A percentile compares a stretch with the other conserved stretches of the same genome.
Evolutionary conservation across 64 coral and sea anemone genomes (phyloP).

Genomic region (Pocillopora damicornis): DNA sequence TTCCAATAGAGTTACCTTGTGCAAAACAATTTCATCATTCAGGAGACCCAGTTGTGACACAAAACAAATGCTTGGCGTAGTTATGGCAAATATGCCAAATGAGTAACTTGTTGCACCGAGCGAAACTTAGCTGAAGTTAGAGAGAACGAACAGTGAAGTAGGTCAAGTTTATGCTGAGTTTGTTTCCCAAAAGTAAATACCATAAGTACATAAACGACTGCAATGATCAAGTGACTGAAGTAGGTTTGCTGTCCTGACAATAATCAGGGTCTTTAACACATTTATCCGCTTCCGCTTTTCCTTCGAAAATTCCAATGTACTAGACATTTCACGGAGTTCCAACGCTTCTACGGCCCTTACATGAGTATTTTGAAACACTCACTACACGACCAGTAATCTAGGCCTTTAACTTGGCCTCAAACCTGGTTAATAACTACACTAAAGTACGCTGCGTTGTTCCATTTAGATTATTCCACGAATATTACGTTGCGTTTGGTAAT

Average conservation of each 20-base stretch:
- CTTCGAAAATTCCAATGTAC: not conserved
- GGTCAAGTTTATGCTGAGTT: not conserved
- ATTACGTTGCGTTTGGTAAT: conserved; percentile 8
- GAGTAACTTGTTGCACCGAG: not conserved
- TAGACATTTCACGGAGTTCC: not conserved
- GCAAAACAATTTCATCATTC: not conserved
- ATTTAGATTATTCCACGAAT: not conserved
- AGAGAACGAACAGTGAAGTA: conserved; percentile 14
- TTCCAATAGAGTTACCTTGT: not conserved
- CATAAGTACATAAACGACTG: conserved; percentile 29
- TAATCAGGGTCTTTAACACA: not conserved
- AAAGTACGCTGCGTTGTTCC: not conserved
- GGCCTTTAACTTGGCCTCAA: no score
- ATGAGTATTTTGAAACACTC: no score
- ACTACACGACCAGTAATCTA: no score
- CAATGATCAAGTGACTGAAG: conserved; percentile 1
- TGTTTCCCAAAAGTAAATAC: not conserved
- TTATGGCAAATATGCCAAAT: not conserved
- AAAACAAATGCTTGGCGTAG: not conserved
- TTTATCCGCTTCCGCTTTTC: not conserved
- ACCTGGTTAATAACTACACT: no score
- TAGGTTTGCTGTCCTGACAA: not conserved
- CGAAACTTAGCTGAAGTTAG: conserved; percentile 3
- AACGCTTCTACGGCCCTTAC: no score
- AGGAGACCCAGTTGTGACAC: not conserved